Evolutionary conservation across 2,113 vertebrate genomes (phyloP), one percentile per base, ranked within the genome.

Genomic region (Mellivora capensis): DNA sequence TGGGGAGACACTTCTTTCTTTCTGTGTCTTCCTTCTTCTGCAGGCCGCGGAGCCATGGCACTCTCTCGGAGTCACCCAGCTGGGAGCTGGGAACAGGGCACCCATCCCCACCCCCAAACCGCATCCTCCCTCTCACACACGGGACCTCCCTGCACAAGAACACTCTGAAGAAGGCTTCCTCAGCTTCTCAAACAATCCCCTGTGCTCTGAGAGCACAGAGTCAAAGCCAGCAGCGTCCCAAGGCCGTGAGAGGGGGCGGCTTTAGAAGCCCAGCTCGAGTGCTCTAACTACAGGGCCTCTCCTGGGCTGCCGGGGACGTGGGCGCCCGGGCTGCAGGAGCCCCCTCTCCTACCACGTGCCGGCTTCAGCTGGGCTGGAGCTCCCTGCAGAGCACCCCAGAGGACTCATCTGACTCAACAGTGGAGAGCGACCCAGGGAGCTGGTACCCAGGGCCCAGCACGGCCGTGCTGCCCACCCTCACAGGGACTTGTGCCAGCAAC

Each of bases 291-390:
- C 1, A 74, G 88, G n/a, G 6, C 61, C 29, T 34, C 34, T 44
- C 27, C 44, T 8, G 3, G 12, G 64, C 29, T 42, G 42, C 44
- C 6, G 1, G 21, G 47, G 34, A 6, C 1, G 3, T 0, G 49
- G 29, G 54, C 0, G 8, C 42, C 13, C 0, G 29, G 93, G 74
- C 88, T 29, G 11, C 23, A 2, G 57, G 27, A 8, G 2, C 25
- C 10, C 39, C 69, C 21, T 18, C 31, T 39, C 34, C 59, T 2
- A 4, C 57, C 37, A 25, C 0, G 4, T 0, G 23, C 39, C 0
- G 39, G 29, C 4, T 11, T 37, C 59, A 7, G 64, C 37, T 93
- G 15, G 15, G 20, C 14, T 3, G 18, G 31, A 18, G 84, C 64
- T 57, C 42, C 52, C 59, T 7, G 54, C 15, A n/a, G 80, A 1